Conservation (phyloP, 2,113 vertebrate genomes). For the Rissa tridactyla region DNA sequence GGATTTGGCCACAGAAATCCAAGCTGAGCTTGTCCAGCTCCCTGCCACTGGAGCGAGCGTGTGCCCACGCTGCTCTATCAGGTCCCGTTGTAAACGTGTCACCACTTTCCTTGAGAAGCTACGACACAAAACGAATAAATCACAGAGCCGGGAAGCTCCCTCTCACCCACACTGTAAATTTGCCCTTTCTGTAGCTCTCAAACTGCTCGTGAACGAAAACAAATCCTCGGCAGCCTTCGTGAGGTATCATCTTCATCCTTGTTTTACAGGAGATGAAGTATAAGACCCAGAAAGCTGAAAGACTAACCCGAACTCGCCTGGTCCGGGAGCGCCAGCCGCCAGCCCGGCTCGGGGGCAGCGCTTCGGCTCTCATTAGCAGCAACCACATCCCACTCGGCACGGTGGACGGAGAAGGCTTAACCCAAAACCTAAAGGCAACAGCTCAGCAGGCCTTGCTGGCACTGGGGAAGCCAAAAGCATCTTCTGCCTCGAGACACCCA, state of each 20-base stretch:
- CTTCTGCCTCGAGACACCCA: neutral
- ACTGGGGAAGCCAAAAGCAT: neutral
- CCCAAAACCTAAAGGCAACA: neutral
- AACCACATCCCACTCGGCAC: neutral
- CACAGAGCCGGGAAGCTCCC: neutral
- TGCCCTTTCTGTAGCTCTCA: neutral
- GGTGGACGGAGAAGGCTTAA: neutral
- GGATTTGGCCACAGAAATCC: neutral
- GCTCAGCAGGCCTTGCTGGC: neutral
- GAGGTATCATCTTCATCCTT: neutral
- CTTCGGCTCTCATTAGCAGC: neutral
- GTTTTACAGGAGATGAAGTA: neutral
- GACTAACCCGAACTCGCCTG: accelerated
- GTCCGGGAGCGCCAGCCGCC: neutral
- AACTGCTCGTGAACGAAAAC: neutral
- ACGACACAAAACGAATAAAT: neutral
- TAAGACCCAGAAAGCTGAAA: neutral
- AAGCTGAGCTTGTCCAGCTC: neutral
- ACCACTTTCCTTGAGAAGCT: neutral
- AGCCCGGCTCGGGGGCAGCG: neutral
- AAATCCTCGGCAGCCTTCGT: neutral
- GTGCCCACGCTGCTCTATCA: neutral
- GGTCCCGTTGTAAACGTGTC: neutral
- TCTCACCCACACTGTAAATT: neutral
- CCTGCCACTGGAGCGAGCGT: neutral